phyloP scores from a whole-genome alignment of 2,797 vertebrate species.

The Cuniculus paca region DNA sequence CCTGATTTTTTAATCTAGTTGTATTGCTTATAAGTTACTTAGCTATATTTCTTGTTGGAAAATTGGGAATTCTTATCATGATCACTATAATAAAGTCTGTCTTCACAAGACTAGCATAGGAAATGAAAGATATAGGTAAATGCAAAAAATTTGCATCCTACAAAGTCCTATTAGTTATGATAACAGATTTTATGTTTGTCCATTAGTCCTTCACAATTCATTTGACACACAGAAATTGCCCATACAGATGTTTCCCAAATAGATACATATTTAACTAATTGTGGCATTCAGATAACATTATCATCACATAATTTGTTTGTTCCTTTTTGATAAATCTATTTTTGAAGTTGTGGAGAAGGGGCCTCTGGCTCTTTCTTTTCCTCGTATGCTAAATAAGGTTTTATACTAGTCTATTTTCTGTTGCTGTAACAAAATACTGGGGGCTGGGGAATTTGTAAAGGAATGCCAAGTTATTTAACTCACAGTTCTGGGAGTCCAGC shows the following conservation, averaged over 20 bases:
- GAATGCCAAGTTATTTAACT: not conserved
- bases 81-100: not conserved
- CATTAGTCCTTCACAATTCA: not conserved
- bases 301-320: not conserved
- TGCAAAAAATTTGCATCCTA: not conserved
- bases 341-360: not conserved
- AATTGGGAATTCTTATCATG: not conserved
- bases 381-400: not conserved
- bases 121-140: not conserved
- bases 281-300: not conserved
- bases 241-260: not conserved
- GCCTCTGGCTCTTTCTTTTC: not conserved
- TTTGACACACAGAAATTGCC: not conserved
- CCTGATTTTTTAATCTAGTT: not conserved
- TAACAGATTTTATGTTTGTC: not conserved
- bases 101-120: not conserved
- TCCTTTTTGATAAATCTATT: not conserved
- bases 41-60: not conserved
- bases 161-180: not conserved
- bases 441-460: not conserved
- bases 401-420: not conserved
- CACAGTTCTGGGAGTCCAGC: not conserved
- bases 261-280: not conserved
- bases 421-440: not conserved
- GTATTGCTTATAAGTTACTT: not conserved